Conservation (phyloP, 2,113 vertebrate genomes). For the Galeopterus variegatus region DNA sequence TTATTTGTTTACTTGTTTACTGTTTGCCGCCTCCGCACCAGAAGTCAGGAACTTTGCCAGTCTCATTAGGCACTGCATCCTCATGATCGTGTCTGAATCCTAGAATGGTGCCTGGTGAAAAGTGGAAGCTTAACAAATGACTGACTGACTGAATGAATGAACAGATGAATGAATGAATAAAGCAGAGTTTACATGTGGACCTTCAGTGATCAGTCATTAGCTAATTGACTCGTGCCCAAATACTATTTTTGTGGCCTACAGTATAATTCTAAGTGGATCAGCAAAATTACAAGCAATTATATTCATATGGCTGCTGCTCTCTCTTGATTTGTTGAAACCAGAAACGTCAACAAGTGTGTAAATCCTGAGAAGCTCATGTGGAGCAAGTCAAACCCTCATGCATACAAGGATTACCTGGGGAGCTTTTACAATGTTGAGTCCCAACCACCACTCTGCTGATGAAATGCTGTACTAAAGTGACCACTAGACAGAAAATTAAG, state of each 20-base stretch:
- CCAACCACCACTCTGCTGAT: neutral
- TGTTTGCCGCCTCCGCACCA: neutral
- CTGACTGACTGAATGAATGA: neutral
- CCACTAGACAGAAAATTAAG: neutral
- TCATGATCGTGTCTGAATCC: neutral
- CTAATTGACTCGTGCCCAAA: neutral
- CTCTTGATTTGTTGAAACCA: neutral
- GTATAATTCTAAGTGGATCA: neutral
- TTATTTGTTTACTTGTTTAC: neutral
- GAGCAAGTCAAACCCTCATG: neutral
- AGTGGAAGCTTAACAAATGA: neutral
- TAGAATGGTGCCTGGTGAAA: neutral
- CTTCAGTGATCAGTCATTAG: neutral
- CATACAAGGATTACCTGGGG: neutral
- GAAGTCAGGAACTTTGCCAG: neutral
- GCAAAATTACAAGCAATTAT: neutral
- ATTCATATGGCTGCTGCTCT: neutral
- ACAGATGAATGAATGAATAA: neutral
- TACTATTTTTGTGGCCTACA: neutral
- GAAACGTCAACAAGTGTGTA: neutral
- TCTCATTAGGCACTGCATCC: neutral
- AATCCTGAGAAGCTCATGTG: neutral
- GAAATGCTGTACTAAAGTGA: neutral
- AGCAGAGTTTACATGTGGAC: neutral
- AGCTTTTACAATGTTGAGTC: neutral